These are phyloP conservation scores for Lysiphlebus fabarum DNA, from an alignment of 1,140 invertebrate species.

Conservation along the genomic window DNA sequence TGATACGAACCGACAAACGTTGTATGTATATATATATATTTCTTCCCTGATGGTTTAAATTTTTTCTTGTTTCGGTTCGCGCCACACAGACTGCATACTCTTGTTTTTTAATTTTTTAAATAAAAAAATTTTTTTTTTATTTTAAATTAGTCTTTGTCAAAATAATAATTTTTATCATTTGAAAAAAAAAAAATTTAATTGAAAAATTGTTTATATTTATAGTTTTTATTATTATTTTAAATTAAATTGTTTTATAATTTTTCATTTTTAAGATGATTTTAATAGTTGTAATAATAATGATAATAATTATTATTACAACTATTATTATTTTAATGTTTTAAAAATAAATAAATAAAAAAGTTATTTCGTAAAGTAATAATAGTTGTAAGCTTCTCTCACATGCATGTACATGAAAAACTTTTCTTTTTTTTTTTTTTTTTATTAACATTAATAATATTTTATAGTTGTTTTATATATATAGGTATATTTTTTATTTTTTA, in stretches of 20 bases:
- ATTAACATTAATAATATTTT: no score
- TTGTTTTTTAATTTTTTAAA: background rate
- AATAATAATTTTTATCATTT: background rate
- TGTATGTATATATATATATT: slow-evolving; percentile 19
- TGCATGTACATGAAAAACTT: no score
- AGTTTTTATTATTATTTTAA: no score
- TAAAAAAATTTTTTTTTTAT: slow-evolving; percentile 1
- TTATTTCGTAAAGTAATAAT: no score
- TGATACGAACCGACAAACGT: slow-evolving; percentile 20
- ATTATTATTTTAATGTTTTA: background rate
- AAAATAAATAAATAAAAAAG: slow-evolving; percentile 1
- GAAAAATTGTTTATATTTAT: background rate
- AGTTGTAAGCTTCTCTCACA: no score
- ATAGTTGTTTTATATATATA: no score
- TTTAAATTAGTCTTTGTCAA: background rate
- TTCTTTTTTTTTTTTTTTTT: no score
- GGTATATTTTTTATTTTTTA: no score
- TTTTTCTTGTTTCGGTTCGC: background rate
- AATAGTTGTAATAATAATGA: no score
- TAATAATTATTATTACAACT: background rate
- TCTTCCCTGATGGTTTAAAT: background rate
- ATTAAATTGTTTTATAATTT: no score
- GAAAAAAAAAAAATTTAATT: slow-evolving; percentile 2
- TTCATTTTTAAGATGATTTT: background rate
- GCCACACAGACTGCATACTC: background rate